Conservation (phyloP, 2,888 invertebrate genomes). For the Congeria kusceri region DNA sequence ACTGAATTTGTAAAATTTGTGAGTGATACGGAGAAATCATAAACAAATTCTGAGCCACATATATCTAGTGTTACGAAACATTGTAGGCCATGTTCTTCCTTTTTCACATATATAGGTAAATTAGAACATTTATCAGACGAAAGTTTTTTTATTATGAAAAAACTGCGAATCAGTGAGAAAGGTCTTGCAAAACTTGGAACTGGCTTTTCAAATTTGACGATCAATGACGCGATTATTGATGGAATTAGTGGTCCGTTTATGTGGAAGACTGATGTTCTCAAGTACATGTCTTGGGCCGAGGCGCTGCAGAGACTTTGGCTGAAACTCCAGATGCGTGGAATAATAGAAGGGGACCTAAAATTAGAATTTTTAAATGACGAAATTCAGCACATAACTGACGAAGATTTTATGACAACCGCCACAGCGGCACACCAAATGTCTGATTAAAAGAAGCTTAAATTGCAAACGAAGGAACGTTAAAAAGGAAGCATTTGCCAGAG, state of each 20-base stretch:
- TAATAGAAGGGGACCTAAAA: slow-evolving; percentile 26
- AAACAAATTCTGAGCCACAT: slow-evolving; percentile 46
- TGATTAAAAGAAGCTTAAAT: slow-evolving; percentile 20
- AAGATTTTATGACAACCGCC: slow-evolving; percentile 46
- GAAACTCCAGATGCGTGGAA: slow-evolving; percentile 57
- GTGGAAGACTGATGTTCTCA: slow-evolving; percentile 42
- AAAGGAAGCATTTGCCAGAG: slow-evolving; percentile 48
- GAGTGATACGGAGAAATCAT: slow-evolving; percentile 15
- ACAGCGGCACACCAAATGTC: slow-evolving; percentile 36
- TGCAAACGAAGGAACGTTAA: slow-evolving; percentile 39
- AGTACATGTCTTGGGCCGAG: slow-evolving; percentile 52
- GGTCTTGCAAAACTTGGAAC: slow-evolving; percentile 8
- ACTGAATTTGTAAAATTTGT: slow-evolving; percentile 50
- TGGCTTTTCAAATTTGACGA: slow-evolving; percentile 16
- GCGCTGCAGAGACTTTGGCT: slow-evolving; percentile 55
- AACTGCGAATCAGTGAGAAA: slow-evolving; percentile 41
- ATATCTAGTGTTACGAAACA: slow-evolving; percentile 37
- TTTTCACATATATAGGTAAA: slow-evolving; percentile 47
- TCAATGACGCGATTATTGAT: slow-evolving; percentile 52
- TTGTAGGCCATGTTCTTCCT: slow-evolving; percentile 46
- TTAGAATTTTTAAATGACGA: slow-evolving; percentile 16
- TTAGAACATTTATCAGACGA: slow-evolving; percentile 51
- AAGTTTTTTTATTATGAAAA: slow-evolving; percentile 44
- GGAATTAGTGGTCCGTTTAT: slow-evolving; percentile 47
- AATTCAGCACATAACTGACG: slow-evolving; percentile 16